Evolutionary conservation across 2,113 vertebrate genomes (phyloP), one percentile per base, ranked within the genome.

Genomic region (Numida meleagris): DNA sequence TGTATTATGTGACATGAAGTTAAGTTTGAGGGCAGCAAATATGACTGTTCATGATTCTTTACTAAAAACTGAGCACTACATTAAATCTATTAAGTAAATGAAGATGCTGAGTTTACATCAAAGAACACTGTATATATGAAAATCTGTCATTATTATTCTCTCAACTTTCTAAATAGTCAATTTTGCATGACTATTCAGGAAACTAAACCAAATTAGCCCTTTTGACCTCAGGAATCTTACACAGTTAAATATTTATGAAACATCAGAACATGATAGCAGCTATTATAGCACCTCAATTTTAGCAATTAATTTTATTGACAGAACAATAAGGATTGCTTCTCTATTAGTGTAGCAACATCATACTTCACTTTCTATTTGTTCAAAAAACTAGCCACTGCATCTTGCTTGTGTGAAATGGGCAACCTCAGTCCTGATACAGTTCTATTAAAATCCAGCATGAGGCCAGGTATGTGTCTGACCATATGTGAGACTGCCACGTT

Each of bases 281-380:
- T 96, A 85, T 94, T 95, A 90, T 92, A 40, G 75, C 31, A 89
- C 89, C 53, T 95, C 62, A 89, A 89, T 95, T 97, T 96, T 94
- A 94, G 90, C 95, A 95, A 95, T 96, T 97, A 97, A 96, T 97
- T 96, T 95, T 96, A 97, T 95, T 95, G 96, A 96, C 90, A 95
- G 95, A 97, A 95, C 95, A 81, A 90, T 96, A 89, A 53, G 74
- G 72, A 90, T 42, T 70, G 36, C 42, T 80, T 88, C 59, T 95
- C 95, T 87, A 86, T 81, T 46, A 77, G 62, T 71, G 31, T 92
- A 34, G n/a, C 33, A 94, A 82, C 25, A 78, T 73, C 55, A 66
- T 82, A 87, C 81, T 58, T 87, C 61, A 33, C 20, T 82, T 94
- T 88, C 13, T 88, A 40, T 71, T 88, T 89, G 12, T 90, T 94